phyloP scores from a whole-genome alignment of 2,888 invertebrate species.

The Hirtodrosophila trivittata region DNA sequence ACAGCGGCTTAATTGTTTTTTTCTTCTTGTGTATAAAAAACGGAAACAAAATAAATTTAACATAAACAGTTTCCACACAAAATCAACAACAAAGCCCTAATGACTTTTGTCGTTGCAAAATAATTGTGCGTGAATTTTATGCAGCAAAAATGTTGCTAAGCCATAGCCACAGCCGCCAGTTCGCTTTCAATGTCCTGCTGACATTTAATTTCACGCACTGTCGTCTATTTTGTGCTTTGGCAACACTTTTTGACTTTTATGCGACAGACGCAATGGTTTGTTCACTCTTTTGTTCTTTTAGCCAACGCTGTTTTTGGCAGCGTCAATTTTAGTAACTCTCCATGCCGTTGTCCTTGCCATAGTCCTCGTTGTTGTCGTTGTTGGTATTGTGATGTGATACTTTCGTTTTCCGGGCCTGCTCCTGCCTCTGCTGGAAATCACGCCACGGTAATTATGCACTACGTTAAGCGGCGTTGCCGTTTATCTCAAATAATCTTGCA shows the following conservation, averaged over 20 bases:
- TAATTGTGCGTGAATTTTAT: slow-evolving; percentile 75
- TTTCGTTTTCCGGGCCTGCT: slow-evolving; percentile 39
- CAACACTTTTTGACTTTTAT: slow-evolving; percentile 77
- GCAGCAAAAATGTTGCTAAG: slow-evolving; percentile 42
- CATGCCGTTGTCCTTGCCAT: slow-evolving; percentile 10
- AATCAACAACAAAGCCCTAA: slow-evolving; percentile 58
- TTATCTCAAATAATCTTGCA: slow-evolving; percentile 59
- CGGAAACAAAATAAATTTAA: slow-evolving; percentile 68
- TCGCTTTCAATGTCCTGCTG: slow-evolving; percentile 74
- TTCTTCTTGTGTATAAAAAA: slow-evolving; percentile 24
- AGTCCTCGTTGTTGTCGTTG: slow-evolving; percentile 5
- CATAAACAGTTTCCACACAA: slow-evolving; percentile 59
- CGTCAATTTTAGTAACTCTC: slow-evolving; percentile 18
- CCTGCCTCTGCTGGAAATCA: slow-evolving; percentile 19
- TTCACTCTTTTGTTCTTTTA: slow-evolving; percentile 4
- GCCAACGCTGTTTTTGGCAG: slow-evolving; percentile 37
- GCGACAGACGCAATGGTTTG: slow-evolving; percentile 42
- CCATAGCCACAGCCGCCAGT: slow-evolving; percentile 31
- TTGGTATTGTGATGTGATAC: slow-evolving; percentile 41
- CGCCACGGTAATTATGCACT: slow-evolving; percentile 55
- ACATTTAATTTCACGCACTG: slow-evolving; percentile 78
- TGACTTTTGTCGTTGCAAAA: slow-evolving; percentile 77
- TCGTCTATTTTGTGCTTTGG: slow-evolving; percentile 75
- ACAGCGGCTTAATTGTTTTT: background rate
- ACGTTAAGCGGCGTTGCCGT: slow-evolving; percentile 56